These are phyloP conservation scores for Coranthus polyacanthus DNA, from an alignment of 2,797 vertebrate species.

Conservation along the genomic window DNA sequence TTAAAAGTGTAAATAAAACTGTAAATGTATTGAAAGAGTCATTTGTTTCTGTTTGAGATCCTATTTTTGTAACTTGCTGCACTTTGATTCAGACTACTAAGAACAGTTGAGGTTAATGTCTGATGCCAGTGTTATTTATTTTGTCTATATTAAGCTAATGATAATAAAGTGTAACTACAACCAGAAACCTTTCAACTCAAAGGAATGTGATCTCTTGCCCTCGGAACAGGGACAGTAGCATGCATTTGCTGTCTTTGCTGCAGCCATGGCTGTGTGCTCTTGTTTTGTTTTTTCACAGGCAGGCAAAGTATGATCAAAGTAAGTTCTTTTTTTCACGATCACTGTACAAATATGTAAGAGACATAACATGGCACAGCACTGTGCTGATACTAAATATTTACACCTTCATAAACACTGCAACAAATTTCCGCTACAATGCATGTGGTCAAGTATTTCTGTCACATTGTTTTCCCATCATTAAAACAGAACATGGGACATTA, in stretches of 20 bases:
- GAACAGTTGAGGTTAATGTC: constrained; percentile 18
- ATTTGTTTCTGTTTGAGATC: constrained; percentile 29
- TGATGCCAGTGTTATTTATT: constrained; percentile 57
- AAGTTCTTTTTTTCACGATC: constrained; percentile 9
- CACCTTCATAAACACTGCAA: constrained; percentile 12
- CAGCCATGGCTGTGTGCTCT: not conserved
- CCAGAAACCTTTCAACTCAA: constrained; percentile 11
- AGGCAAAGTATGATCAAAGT: constrained; percentile 8
- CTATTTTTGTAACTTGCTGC: constrained; percentile 37
- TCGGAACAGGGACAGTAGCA: not conserved
- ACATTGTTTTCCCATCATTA: constrained; percentile 26
- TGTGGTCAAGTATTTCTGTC: constrained; percentile 4
- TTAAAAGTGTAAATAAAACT: constrained; percentile 8
- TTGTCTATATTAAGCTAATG: constrained; percentile 24
- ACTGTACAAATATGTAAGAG: not conserved
- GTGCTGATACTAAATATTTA: not conserved
- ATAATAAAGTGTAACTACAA: constrained; percentile 7
- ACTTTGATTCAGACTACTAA: constrained; percentile 22
- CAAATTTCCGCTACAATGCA: constrained; percentile 4
- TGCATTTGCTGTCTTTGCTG: not conserved
- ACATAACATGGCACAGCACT: constrained; percentile 8
- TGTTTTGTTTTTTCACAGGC: constrained; percentile 1
- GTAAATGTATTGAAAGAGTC: constrained; percentile 10
- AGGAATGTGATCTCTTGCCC: constrained; percentile 20
- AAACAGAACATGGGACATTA: constrained; percentile 14